Conservation (phyloP, 2,888 invertebrate genomes). For the Anticlea derivata region DNA sequence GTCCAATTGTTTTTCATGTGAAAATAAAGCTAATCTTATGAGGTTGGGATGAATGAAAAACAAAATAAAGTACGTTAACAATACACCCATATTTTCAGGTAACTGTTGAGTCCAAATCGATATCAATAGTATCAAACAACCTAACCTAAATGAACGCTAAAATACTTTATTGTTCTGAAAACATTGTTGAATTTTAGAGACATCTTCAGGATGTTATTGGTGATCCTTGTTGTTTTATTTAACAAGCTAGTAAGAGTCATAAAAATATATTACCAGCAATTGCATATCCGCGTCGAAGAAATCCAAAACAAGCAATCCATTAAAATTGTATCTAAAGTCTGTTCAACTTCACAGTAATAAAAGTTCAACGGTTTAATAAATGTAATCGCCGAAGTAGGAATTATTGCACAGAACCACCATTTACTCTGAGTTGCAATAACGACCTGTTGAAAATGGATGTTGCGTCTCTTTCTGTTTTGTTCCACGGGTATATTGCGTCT, state of each 20-base stretch:
- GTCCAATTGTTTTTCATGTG: constrained; percentile 24
- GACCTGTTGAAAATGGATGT: constrained; percentile 78
- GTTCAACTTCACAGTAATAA: constrained; percentile 51
- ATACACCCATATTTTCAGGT: no score
- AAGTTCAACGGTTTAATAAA: constrained; percentile 62
- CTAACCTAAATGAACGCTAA: no score
- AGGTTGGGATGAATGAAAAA: not conserved
- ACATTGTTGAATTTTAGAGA: no score
- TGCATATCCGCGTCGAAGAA: constrained; percentile 26
- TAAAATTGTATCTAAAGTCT: constrained; percentile 40
- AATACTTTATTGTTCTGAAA: no score
- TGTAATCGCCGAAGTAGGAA: constrained; percentile 60
- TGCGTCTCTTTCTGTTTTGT: constrained; percentile 63
- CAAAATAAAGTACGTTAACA: no score
- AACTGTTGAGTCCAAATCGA: no score
- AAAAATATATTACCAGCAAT: constrained; percentile 13
- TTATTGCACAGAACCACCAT: constrained; percentile 75
- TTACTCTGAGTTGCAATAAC: constrained; percentile 77
- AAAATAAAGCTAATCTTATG: constrained; percentile 11
- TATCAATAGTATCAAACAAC: no score
- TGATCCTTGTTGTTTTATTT: not conserved
- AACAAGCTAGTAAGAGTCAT: not conserved
- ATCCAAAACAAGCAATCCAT: constrained; percentile 43
- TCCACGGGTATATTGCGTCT: constrained; percentile 57
- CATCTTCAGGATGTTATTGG: not conserved